Base-by-base conservation (phyloP, 2,113 vertebrate genomes). In the Chascanopsetta lugubris region DNA sequence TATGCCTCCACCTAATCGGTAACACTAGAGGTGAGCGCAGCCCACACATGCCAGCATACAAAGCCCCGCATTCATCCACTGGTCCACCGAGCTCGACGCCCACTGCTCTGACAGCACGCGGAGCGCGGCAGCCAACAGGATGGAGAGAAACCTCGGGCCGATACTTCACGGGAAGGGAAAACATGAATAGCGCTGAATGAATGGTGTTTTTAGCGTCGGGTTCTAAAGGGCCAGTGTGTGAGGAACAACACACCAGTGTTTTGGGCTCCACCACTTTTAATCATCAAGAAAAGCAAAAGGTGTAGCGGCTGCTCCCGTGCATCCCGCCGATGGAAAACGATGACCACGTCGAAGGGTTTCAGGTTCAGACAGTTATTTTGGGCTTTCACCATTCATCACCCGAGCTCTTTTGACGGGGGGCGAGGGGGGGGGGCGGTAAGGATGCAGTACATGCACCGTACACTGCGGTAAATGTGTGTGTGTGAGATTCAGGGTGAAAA, bases 61-160 rank as follows among this genome's bases (percentile, higher is more conserved):
- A 90, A 91, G 90, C 64, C 48, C 25, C 12, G 80, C 75, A 92
- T 91, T 92, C 90, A 93, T 90, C 9, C 24, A 8, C 40, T n/a
- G 12, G n/a, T 72, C 47, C 54, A 24, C 45, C 53, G 12, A 61
- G 49, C 67, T 76, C 11, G 15, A 87, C 81, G 69, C 84, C 85
- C 81, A 80, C 80, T 26, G 63, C 55, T 72, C 75, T 82, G 75
- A 82, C 78, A 64, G 55, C 75, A 68, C 56, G 32, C 75, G 61
- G 62, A 49, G 36, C 30, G 69, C 75, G 53, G 75, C 58, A 26
- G 86, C 79, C 85, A 83, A 58, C 54, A 59, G 80, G 77, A 82
- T 32, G 70, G 72, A 70, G 67, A 26, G 65, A 64, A 65, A 79
- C 12, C 6, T 29, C 15, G 45, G 64, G 32, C 72, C 55, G 72